These are phyloP conservation scores for Dryobota labecula DNA, from an alignment of 2,888 invertebrate species.

Conservation along the genomic window DNA sequence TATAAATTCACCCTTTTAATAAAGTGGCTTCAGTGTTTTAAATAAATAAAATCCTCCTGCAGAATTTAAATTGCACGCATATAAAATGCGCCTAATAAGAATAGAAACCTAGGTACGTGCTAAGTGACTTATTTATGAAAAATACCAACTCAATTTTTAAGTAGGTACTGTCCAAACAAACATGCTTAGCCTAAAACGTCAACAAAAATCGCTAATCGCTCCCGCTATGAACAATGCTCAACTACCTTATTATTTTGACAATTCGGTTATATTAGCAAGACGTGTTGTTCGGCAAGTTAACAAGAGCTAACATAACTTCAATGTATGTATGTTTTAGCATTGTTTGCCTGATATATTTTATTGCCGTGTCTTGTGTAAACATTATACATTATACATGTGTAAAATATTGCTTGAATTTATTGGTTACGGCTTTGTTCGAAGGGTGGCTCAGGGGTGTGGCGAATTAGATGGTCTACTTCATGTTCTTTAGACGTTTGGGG, in stretches of 20 bases:
- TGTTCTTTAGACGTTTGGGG: constrained; percentile 56
- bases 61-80: neutral
- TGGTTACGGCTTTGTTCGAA: constrained; percentile 84
- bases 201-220: constrained; percentile 69
- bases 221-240: constrained; percentile 64
- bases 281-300: constrained; percentile 80
- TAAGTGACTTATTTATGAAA: neutral
- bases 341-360: constrained; percentile 88
- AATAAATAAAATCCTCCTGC: too few species aligned
- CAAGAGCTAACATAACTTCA: constrained; percentile 79
- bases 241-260: constrained; percentile 83
- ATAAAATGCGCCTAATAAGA: neutral
- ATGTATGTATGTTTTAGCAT: constrained; percentile 84
- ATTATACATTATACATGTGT: constrained; percentile 77
- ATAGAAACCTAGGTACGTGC: too few species aligned
- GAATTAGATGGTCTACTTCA: constrained; percentile 59
- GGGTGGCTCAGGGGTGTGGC: constrained; percentile 74
- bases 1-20: neutral
- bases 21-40: neutral
- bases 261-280: constrained; percentile 86
- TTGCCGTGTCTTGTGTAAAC: constrained; percentile 89
- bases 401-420: constrained; percentile 89
- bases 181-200: neutral
- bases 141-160: neutral
- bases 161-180: neutral